Conservation (phyloP, 2,888 invertebrate species). For the Podabrus alpinus region DNA sequence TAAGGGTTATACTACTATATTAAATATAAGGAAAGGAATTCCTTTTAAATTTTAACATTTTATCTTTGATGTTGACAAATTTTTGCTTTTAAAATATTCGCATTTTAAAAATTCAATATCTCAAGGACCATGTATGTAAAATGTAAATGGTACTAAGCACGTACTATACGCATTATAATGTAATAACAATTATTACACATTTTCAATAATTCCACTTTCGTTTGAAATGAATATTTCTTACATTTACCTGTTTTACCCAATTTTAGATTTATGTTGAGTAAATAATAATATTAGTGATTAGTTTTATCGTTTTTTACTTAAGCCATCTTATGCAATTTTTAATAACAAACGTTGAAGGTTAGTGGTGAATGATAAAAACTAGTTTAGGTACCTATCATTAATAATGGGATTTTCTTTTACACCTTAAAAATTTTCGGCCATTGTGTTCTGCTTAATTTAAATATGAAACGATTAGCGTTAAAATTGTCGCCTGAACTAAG, state of each 20-base stretch:
- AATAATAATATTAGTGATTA: not conserved
- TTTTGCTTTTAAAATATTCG: not conserved
- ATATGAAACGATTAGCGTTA: not conserved
- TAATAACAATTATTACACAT: not conserved
- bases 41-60: not conserved
- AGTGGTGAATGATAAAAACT: not conserved
- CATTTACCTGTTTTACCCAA: not conserved
- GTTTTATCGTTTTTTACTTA: not conserved
- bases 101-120: not conserved
- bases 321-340: not conserved
- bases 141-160: not conserved
- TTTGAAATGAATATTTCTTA: not conserved
- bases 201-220: not conserved
- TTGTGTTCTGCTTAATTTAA: not conserved
- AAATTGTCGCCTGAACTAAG: not conserved
- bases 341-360: not conserved
- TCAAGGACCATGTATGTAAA: not conserved
- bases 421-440: not conserved
- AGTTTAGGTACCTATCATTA: not conserved
- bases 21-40: not conserved
- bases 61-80: not conserved
- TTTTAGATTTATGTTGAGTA: not conserved
- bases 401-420: not conserved
- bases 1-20: not conserved
- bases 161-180: not conserved